Evolutionary conservation across 2,797 vertebrate species (phyloP).

Genomic region (Tokudaia muenninki): DNA sequence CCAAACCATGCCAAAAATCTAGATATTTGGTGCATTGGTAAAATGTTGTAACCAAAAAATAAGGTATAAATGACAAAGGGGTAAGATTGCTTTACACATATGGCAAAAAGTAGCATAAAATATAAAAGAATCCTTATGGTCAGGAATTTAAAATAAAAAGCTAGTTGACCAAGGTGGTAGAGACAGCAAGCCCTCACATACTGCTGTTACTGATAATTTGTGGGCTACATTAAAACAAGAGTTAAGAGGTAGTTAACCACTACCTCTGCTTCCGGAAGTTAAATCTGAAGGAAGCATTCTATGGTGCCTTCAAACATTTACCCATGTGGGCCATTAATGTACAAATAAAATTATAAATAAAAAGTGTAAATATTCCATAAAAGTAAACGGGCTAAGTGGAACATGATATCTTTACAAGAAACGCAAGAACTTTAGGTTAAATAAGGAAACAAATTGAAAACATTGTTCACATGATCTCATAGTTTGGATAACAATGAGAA

Average conservation of each 20-base stretch:
- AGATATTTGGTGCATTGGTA: not conserved
- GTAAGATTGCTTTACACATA: not conserved
- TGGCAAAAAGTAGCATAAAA: not conserved
- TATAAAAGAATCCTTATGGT: not conserved
- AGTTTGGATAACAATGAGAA: not conserved
- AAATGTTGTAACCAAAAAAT: slow-evolving; percentile 21
- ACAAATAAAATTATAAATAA: slow-evolving; percentile 4
- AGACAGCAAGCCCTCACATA: not conserved
- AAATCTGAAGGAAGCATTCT: not conserved
- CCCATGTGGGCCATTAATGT: not conserved
- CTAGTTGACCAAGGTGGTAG: not conserved
- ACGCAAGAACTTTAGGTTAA: not conserved
- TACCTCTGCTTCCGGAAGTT: not conserved
- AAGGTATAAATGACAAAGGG: not conserved
- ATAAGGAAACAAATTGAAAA: not conserved
- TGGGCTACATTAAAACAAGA: not conserved
- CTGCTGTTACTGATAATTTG: not conserved
- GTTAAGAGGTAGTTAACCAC: not conserved
- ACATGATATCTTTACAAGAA: not conserved
- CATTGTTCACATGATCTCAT: not conserved
- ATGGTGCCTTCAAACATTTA: not conserved
- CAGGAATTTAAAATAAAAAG: not conserved
- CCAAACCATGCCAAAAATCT: not conserved
- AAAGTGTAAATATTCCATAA: not conserved
- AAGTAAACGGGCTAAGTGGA: not conserved